Conservation (phyloP, 2,888 invertebrate species). For the Caenorhabditis imperialis region DNA sequence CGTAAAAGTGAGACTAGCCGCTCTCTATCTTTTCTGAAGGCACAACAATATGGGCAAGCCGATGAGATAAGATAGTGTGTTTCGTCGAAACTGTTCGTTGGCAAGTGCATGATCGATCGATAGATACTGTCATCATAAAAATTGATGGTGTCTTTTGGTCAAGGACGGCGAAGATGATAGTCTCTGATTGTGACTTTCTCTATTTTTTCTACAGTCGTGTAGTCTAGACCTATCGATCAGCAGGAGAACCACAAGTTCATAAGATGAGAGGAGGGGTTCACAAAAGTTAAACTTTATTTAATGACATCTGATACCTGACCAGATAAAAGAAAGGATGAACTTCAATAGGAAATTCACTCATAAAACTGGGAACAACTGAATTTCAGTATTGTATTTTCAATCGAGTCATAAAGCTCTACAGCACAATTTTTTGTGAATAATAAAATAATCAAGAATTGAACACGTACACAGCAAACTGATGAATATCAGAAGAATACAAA, state of each 20-base stretch:
- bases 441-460: constrained; percentile 52
- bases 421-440: not conserved
- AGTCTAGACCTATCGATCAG: no score
- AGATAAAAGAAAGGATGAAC: no score
- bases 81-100: constrained; percentile 20
- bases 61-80: constrained; percentile 37
- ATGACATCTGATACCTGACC: no score
- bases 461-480: constrained; percentile 62
- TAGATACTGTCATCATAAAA: not conserved
- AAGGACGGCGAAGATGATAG: no score
- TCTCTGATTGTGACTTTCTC: no score
- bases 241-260: no score
- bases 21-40: constrained; percentile 3
- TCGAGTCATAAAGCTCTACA: not conserved
- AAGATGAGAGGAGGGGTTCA: no score
- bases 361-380: not conserved
- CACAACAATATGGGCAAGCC: constrained; percentile 1
- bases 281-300: no score
- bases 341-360: not conserved
- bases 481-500: constrained; percentile 63
- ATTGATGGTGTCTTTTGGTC: no score
- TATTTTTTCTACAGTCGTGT: no score
- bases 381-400: no score
- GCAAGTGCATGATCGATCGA: constrained; percentile 29
- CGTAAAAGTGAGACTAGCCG: constrained; percentile 36